Conservation (phyloP, 2,888 invertebrate genomes). For the Drosophila basisetae region DNA sequence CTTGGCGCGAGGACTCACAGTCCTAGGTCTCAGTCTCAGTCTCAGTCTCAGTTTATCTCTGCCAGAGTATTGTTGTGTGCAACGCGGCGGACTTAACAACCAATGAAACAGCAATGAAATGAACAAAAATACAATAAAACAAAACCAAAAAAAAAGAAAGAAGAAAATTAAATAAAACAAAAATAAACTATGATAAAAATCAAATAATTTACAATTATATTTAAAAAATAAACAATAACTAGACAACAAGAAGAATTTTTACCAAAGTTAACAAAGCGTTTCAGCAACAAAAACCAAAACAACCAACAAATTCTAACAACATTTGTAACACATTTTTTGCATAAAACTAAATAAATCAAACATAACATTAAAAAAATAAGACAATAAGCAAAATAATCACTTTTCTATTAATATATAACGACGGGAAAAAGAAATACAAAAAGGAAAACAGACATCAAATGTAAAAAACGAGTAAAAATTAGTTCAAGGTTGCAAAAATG, state of each 20-base stretch:
- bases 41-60: constrained; percentile 79
- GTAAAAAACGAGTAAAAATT: constrained; percentile 29
- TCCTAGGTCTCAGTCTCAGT: constrained; percentile 12
- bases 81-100: constrained; percentile 74
- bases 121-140: constrained; percentile 24
- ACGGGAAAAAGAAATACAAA: background rate
- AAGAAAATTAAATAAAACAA: constrained; percentile 1
- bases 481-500: constrained; percentile 68
- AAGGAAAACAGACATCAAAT: constrained; percentile 8
- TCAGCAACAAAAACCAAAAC: constrained; percentile 65
- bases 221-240: constrained; percentile 56
- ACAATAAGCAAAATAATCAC: constrained; percentile 35
- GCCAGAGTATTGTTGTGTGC: constrained; percentile 80
- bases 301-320: constrained; percentile 33
- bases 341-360: constrained; percentile 29
- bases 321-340: constrained; percentile 64
- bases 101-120: constrained; percentile 29
- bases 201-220: constrained; percentile 47
- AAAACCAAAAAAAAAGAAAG: constrained; percentile 5
- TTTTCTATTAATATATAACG: constrained; percentile 46
- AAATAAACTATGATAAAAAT: constrained; percentile 31
- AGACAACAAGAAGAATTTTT: constrained; percentile 71
- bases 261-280: constrained; percentile 78
- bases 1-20: constrained; percentile 49
- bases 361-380: constrained; percentile 24